These are phyloP conservation scores for Automeris io DNA, from an alignment of 2,888 invertebrate species.

Conservation along the genomic window DNA sequence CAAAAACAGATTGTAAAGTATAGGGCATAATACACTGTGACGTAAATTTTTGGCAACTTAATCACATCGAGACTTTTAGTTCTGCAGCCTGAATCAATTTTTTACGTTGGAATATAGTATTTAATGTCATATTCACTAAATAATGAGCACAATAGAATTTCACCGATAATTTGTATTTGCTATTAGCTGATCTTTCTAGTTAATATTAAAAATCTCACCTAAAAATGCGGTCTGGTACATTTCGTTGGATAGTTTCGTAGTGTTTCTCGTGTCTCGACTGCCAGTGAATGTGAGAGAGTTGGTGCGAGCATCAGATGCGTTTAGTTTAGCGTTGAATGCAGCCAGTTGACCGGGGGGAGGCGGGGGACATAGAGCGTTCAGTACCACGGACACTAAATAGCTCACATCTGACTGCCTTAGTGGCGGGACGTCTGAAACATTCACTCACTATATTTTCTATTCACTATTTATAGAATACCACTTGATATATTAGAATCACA, in stretches of 20 bases:
- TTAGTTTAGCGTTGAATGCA: constrained; percentile 83
- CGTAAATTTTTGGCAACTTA: too few species aligned
- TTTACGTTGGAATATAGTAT: too few species aligned
- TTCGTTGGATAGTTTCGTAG: constrained; percentile 86
- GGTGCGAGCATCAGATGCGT: constrained; percentile 82
- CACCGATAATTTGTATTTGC: too few species aligned
- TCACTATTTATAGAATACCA: too few species aligned
- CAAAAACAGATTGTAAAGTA: too few species aligned
- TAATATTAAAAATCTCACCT: constrained; percentile 57
- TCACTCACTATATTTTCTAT: too few species aligned
- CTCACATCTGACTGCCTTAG: constrained; percentile 93
- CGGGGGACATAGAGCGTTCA: constrained; percentile 85
- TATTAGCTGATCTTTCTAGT: not conserved
- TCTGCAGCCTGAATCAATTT: too few species aligned
- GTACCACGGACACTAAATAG: constrained; percentile 91
- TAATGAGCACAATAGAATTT: too few species aligned
- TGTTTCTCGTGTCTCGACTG: constrained; percentile 86
- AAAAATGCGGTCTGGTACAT: constrained; percentile 89
- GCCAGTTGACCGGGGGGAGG: constrained; percentile 83
- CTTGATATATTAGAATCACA: too few species aligned
- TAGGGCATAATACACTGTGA: too few species aligned
- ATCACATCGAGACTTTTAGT: too few species aligned
- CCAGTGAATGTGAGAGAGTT: constrained; percentile 90
- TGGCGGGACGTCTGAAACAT: constrained; percentile 90
- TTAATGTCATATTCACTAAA: too few species aligned